These are phyloP conservation scores for Menidia menidia DNA, from an alignment of 2,797 vertebrate species.

Conservation along the genomic window DNA sequence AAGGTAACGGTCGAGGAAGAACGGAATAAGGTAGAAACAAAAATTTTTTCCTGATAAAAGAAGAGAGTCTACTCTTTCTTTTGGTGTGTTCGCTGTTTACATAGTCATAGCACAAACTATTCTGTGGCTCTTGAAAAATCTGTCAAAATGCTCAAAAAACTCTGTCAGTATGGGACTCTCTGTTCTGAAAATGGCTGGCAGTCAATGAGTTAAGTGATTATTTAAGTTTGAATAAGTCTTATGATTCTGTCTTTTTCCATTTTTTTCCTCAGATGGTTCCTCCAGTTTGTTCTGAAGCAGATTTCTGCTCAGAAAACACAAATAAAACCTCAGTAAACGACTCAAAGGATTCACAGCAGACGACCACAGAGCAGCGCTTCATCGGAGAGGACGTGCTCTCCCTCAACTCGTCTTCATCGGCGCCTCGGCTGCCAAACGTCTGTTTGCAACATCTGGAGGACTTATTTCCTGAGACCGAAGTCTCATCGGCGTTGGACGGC, in stretches of 20 bases:
- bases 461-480: conserved; percentile 16
- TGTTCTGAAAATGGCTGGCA: too few species aligned
- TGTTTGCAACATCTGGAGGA: conserved; percentile 45
- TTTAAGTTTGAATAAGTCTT: too few species aligned
- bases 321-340: conserved; percentile 17
- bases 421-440: conserved; percentile 43
- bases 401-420: neutral
- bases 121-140: too few species aligned
- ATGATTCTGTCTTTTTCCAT: neutral
- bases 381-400: conserved; percentile 28
- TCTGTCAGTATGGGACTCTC: too few species aligned
- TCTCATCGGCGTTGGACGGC: conserved; percentile 32
- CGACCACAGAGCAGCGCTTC: conserved; percentile 47
- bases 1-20: too few species aligned
- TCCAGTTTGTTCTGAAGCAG: conserved; percentile 13
- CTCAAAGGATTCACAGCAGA: conserved; percentile 25
- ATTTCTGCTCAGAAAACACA: conserved; percentile 17
- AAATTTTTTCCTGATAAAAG: too few species aligned
- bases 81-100: too few species aligned
- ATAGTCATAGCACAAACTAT: too few species aligned
- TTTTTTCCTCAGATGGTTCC: conserved; percentile 38
- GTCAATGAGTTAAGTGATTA: too few species aligned
- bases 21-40: too few species aligned
- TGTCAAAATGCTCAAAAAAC: too few species aligned
- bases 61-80: too few species aligned